Evolutionary conservation across 2,888 invertebrate genomes (phyloP).

Genomic region (Trichopria drosophilae): DNA sequence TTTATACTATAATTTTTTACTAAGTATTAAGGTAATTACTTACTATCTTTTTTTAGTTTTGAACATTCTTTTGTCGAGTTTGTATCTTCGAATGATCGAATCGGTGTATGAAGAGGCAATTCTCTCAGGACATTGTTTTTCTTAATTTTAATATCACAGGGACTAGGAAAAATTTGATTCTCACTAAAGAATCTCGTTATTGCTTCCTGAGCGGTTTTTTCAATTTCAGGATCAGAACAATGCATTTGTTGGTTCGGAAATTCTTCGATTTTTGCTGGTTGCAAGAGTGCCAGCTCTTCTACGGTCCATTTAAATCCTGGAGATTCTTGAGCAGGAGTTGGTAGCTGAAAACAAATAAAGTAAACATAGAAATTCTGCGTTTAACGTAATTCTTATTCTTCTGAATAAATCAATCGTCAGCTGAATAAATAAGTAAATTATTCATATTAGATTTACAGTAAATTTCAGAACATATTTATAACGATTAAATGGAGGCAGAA

Average conservation of each 20-base stretch:
- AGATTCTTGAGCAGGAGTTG: slow-evolving; percentile 53
- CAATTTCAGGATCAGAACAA: slow-evolving; percentile 66
- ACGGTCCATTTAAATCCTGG: slow-evolving; percentile 71
- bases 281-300: slow-evolving; percentile 69
- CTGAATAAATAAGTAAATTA: not conserved
- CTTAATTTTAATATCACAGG: slow-evolving; percentile 54
- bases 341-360: slow-evolving; percentile 46
- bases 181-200: slow-evolving; percentile 67
- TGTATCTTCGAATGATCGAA: slow-evolving; percentile 30
- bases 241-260: slow-evolving; percentile 66
- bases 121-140: slow-evolving; percentile 32
- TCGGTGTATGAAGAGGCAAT: slow-evolving; percentile 38
- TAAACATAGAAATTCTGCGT: not conserved
- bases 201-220: slow-evolving; percentile 69
- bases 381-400: too few species aligned
- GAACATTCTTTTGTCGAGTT: slow-evolving; percentile 34
- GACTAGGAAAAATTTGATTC: slow-evolving; percentile 65
- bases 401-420: too few species aligned
- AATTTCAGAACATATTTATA: too few species aligned
- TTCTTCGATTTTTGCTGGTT: slow-evolving; percentile 71
- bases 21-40: slow-evolving; percentile 10
- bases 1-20: slow-evolving; percentile 11
- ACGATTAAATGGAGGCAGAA: too few species aligned
- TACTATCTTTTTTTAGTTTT: slow-evolving; percentile 47
- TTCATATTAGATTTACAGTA: too few species aligned